Percentiles rank a stretch among this genome's conserved stretches.
Evolutionary conservation across 2,113 vertebrate genomes (phyloP).

Genomic region (Pseudopodoces humilis): DNA sequence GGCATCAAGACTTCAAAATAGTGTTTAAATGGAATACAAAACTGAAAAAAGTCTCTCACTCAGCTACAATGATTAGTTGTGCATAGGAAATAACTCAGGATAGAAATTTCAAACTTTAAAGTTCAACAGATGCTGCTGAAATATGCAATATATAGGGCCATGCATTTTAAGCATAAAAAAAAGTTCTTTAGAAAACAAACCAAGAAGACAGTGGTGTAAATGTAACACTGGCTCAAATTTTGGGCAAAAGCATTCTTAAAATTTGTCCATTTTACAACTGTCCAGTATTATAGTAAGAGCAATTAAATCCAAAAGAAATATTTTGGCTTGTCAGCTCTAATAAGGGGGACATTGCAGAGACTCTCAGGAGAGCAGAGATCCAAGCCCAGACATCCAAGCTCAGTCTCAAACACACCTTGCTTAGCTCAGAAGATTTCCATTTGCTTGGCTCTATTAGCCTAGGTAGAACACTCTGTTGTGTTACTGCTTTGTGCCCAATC

Average conservation of each 20-base stretch:
- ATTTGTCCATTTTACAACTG: neutral
- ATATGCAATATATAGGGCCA: neutral
- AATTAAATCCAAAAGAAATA: neutral
- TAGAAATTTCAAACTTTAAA: neutral
- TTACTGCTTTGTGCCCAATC: neutral
- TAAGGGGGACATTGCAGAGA: neutral
- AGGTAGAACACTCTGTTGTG: neutral
- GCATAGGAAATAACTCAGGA: neutral
- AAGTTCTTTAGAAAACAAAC: neutral
- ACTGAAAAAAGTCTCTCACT: neutral
- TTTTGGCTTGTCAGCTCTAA: neutral
- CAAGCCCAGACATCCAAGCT: neutral
- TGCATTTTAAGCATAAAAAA: constrained; percentile 18
- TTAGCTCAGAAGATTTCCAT: neutral
- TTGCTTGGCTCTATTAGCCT: neutral
- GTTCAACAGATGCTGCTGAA: neutral
- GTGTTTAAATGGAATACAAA: neutral
- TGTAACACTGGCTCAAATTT: neutral
- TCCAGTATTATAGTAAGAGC: neutral
- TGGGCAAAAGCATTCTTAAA: neutral
- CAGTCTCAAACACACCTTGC: neutral
- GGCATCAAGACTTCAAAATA: neutral
- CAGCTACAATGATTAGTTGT: neutral
- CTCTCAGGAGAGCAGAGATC: neutral
- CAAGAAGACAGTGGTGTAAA: neutral